Base-by-base conservation (phyloP, 2,113 vertebrate genomes). In the Cyphomyrus plagiostoma region DNA sequence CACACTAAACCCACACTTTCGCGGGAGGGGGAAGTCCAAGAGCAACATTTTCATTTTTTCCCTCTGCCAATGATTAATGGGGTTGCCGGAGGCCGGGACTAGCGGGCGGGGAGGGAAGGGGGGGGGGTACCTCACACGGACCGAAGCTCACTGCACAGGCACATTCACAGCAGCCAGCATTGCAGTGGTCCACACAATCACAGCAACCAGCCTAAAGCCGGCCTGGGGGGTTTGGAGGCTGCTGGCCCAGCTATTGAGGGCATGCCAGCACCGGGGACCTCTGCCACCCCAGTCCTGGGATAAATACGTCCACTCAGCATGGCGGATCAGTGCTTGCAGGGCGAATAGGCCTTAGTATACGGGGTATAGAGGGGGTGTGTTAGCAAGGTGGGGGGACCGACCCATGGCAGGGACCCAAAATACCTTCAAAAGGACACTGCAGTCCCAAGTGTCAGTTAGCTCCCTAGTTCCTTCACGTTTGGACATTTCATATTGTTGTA, bases 1-100 rank as follows among this genome's bases (percentile, higher is more conserved):
- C 86, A 66, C 87, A 90, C 88, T 90, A 86, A 87, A 90, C 86
- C 45, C 7, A 83, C 17, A 56, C 90, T 90, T 90, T 92, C 56
- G 80, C 56, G 66, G n/a, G 23, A 11, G 42, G 3, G 3, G 3
- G n/a, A 15, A 11, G 46, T 92, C 90, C 91, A 92, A 93, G 19
- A 91, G 77, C 90, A 92, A 92, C 90, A 92, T 89, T 50, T 50
- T 50, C 49, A 50, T 50, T 90, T 89, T 80, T 21, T 49, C 45
- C n/a, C 62, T 66, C n/a, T 77, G 30, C 70, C 4, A 86, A 66
- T 87, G 82, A 90, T 90, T 93, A 77, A 90, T 90, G 89, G 84
- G 58, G 70, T 87, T 46, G 70, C 88, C 66, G 80, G 49, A 50
- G 52, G n/a, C 26, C 53, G 39, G 42, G 26, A 89, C 45, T 19